Conservation (phyloP, 2,797 vertebrate genomes). For the Gymnoscopelus microlampas region DNA sequence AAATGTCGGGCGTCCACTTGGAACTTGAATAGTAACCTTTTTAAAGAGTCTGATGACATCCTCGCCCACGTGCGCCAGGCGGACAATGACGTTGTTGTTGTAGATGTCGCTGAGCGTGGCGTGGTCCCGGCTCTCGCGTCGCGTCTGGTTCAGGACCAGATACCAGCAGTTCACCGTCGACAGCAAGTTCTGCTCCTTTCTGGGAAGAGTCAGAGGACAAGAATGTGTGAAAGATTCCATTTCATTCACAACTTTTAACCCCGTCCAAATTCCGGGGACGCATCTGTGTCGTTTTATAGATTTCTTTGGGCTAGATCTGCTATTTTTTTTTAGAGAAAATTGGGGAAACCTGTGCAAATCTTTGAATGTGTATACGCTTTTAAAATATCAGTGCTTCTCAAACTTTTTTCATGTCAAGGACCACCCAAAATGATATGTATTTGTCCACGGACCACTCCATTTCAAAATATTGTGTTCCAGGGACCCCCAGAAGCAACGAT, state of each 20-base stretch:
- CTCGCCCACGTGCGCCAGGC: constrained; percentile 95
- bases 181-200: constrained; percentile 96
- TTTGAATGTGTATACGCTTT: no score
- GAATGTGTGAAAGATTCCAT: constrained; percentile 1
- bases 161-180: constrained; percentile 99
- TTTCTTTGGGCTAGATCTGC: no score
- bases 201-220: constrained; percentile 61
- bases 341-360: no score
- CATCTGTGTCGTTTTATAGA: no score
- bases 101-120: constrained; percentile 98
- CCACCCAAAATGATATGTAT: no score
- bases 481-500: no score
- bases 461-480: no score
- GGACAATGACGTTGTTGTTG: constrained; percentile 97
- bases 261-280: no score
- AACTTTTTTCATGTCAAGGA: no score
- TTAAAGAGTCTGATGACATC: constrained; percentile 99
- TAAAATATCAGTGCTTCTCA: no score
- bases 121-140: constrained; percentile 95
- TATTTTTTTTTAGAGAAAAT: no score
- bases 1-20: constrained; percentile 29
- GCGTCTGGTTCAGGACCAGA: constrained; percentile 95
- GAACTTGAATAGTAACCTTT: constrained; percentile 86
- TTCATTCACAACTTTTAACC: background rate
- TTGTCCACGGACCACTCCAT: no score